phyloP scores from a whole-genome alignment of 2,797 vertebrate species.

The Eleutherodactylus coqui region DNA sequence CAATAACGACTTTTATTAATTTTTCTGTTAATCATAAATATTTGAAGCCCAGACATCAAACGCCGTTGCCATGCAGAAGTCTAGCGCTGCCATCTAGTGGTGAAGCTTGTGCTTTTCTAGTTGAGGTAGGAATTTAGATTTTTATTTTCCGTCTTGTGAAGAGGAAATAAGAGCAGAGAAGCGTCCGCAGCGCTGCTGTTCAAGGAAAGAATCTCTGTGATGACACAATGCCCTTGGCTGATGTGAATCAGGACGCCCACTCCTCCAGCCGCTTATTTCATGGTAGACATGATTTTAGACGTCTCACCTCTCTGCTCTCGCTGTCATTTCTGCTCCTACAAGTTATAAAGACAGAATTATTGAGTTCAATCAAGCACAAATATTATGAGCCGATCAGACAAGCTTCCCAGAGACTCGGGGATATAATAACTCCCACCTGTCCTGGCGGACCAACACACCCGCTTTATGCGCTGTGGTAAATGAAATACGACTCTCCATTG shows the following conservation, averaged over 20 bases:
- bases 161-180: neutral
- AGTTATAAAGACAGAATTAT: slow-evolving; percentile 55
- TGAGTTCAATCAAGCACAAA: slow-evolving; percentile 52
- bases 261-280: slow-evolving; percentile 48
- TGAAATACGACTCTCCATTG: no score
- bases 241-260: slow-evolving; percentile 45
- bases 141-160: neutral
- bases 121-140: neutral
- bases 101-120: neutral
- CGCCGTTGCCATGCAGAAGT: neutral
- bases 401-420: neutral
- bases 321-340: slow-evolving; percentile 34
- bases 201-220: no score
- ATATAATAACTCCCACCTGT: slow-evolving; percentile 4
- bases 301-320: slow-evolving; percentile 28
- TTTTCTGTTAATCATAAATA: slow-evolving; percentile 58
- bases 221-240: slow-evolving; percentile 42
- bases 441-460: no score
- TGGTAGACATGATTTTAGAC: slow-evolving; percentile 43
- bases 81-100: slow-evolving; percentile 53
- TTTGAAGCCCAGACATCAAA: neutral
- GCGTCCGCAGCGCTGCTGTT: neutral
- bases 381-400: slow-evolving; percentile 25
- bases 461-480: no score
- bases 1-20: slow-evolving; percentile 60